Evolutionary conservation across 2,888 invertebrate genomes (phyloP).

Genomic region (Xanthia icteritia): DNA sequence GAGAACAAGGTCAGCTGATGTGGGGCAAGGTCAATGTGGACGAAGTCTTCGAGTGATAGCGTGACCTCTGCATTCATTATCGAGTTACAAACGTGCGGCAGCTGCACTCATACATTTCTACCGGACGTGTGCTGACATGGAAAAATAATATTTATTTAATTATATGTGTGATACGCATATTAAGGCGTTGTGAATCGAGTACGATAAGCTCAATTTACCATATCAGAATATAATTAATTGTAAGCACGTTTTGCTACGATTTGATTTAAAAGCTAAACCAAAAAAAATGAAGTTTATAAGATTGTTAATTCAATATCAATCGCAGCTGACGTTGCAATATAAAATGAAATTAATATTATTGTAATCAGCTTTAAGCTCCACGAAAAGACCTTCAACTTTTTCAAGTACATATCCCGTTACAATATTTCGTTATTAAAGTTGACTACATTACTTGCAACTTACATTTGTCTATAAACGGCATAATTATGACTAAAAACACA

Average conservation of each 20-base stretch:
- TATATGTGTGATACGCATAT: conserved; percentile 15
- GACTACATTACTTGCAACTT: conserved; percentile 15
- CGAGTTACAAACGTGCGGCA: conserved; percentile 72
- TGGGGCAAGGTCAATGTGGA: conserved; percentile 87
- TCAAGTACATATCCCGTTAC: conserved; percentile 6
- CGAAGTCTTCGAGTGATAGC: conserved; percentile 87
- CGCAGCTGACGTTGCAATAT: background rate
- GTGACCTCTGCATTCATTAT: conserved; percentile 86
- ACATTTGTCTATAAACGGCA: conserved; percentile 29
- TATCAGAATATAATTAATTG: conserved; percentile 43
- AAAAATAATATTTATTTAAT: conserved; percentile 30
- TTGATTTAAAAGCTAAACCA: conserved; percentile 3
- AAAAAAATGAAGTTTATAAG: conserved; percentile 13
- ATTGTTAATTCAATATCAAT: conserved; percentile 23
- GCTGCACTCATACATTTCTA: conserved; percentile 62
- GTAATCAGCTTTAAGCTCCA: conserved; percentile 1
- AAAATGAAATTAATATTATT: background rate
- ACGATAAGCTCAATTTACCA: conserved; percentile 38
- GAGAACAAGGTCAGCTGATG: conserved; percentile 85
- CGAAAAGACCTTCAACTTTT: conserved; percentile 3
- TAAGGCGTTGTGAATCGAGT: conserved; percentile 39
- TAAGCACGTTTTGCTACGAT: conserved; percentile 31
- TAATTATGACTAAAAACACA: conserved; percentile 44
- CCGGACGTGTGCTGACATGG: conserved; percentile 33
- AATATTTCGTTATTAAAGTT: conserved; percentile 23